Base-by-base conservation (phyloP, 2,888 invertebrate genomes). In the Ecliptopera silaceata region DNA sequence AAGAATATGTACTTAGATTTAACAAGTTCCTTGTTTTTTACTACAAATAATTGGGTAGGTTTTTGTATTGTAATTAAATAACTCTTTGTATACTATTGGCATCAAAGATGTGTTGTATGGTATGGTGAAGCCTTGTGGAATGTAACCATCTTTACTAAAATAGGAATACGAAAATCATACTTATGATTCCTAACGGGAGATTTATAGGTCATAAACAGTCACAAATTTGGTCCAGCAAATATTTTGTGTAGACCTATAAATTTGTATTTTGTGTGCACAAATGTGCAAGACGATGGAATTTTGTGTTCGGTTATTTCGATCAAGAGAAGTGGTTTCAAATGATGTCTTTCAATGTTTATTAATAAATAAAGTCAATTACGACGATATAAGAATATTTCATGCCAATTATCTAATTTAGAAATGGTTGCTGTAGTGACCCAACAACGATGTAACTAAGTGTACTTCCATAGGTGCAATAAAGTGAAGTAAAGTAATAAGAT, bases 401-500 rank as follows among this genome's bases (percentile, higher is more conserved):
- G 66, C 72, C 65, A 71, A 74, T 73, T 76, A 72, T 77, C 63
- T 68, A 59, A 56, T 63, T 52, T 55, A 64, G 63, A 56, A 42
- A 32, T 56, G 55, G 61, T 77, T 65, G 67, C 63, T 66, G 68
- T 65, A 65, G 72, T 73, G 75, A 73, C 71, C 69, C 66, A 65
- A 80, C 83, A 86, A 82, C 84, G 82, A 77, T 83, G 78, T 82
- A 84, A 88, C 83, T 80, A 88, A 89, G 84, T 90, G 90, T 90
- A 91, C 88, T 89, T 90, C 82, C 77, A 77, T 85, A 86, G 85
- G 90, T 91, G 91, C 91, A 91, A 91, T 91, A 90, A 90, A 91
- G 76, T 84, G 79, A 84, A 81, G 75, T 84, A 78, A 84, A 81
- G 75, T 81, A 80, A 83, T 79, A 68, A 74, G 65, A 55, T 51